Base-by-base conservation (phyloP, 2,113 vertebrate genomes). In the Atherinomorus stipes region DNA sequence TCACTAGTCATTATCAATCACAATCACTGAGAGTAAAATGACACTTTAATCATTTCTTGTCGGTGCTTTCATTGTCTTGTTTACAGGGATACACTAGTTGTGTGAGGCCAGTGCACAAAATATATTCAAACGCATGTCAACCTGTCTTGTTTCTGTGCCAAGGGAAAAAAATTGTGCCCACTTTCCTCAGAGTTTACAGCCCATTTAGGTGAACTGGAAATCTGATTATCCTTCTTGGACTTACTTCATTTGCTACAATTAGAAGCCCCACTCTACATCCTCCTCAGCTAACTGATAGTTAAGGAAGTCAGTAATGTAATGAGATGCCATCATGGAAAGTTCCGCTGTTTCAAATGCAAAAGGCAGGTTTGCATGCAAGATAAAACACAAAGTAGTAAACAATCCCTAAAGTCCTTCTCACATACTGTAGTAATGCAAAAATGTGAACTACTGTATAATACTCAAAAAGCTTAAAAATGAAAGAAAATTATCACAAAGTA, bases 231-330 rank as follows among this genome's bases (percentile, higher is more conserved):
- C 50, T 61, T 75, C 51, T 52, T 76, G 54, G 65, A 67, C 82
- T 85, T 72, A 82, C 78, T 74, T 68, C 28, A 69, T 73, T 42
- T 75, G 42, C 58, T 84, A 76, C 76, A 85, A 88, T 80, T 65
- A 87, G 75, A 28, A 52, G 26, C 50, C 58, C 38, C 31, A 60
- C 52, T 78, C 56, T 15, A 21, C 21, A 69, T 58, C 44, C 51
- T 75, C 53, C 53, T 47, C 23, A 79, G 23, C 31, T 69, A 79
- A 50, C 56, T 61, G 61, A 44, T 75, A 69, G 62, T 72, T 66
- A 76, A 25, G 8, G 22, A 31, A 76, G 53, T 23, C 26, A 25
- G 53, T 81, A 44, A 77, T 70, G 76, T 69, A 53, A 80, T 60
- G 62, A 74, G 54, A 71, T 71, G 21, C 34, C 57, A 75, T 64